phyloP scores from a whole-genome alignment of 2,888 invertebrate species.

The Coelopa pilipes region DNA sequence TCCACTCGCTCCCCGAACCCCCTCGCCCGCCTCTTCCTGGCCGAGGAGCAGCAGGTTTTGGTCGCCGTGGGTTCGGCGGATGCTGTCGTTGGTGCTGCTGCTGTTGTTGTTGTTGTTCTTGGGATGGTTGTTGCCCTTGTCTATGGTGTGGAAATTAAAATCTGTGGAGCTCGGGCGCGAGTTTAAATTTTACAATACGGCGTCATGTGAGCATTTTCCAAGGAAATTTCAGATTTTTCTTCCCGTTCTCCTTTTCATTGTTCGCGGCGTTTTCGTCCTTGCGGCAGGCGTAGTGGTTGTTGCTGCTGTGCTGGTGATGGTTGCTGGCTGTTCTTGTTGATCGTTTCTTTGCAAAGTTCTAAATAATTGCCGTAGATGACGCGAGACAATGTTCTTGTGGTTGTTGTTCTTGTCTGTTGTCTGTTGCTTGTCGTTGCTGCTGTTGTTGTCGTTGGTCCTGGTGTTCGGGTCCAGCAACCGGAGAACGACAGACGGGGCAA shows the following conservation, averaged over 20 bases:
- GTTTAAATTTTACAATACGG: slow-evolving; percentile 31
- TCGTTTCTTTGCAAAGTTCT: slow-evolving; percentile 23
- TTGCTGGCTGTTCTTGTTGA: slow-evolving; percentile 10
- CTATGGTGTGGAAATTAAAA: slow-evolving; percentile 29
- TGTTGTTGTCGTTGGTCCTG: neutral
- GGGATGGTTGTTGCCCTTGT: neutral
- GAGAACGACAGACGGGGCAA: too few relatives aligned
- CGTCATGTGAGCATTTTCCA: slow-evolving; percentile 1
- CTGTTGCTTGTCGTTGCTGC: neutral
- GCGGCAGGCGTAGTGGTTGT: slow-evolving; percentile 1
- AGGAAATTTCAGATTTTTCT: neutral
- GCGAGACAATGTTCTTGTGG: slow-evolving; percentile 15
- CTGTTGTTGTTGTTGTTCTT: slow-evolving; percentile 8
- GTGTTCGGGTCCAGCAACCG: too few relatives aligned
- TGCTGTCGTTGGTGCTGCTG: neutral
- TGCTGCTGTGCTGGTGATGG: neutral
- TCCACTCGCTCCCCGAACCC: neutral
- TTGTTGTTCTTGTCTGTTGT: slow-evolving; percentile 4
- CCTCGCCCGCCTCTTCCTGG: too few relatives aligned
- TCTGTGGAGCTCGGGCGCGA: slow-evolving; percentile 27
- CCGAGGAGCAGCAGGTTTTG: neutral
- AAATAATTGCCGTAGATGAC: slow-evolving; percentile 22
- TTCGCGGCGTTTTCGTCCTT: neutral
- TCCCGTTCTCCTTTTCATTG: neutral
- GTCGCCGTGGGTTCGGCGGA: neutral